Conservation (phyloP, 2,113 vertebrate genomes). For the Cyprinodon brontotheroides region DNA sequence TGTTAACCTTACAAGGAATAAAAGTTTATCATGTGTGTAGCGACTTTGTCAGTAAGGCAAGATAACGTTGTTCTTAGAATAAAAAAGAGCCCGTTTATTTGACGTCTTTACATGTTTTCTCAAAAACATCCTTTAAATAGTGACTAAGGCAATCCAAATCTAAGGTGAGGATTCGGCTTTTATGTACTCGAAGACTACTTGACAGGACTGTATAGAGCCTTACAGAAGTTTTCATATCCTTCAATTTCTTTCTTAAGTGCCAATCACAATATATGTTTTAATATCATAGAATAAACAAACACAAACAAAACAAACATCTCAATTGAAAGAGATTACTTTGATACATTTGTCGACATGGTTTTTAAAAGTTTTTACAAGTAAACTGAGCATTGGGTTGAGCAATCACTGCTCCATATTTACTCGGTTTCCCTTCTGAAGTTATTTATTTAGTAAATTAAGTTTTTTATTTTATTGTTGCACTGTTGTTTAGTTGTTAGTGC, state of each 20-base stretch:
- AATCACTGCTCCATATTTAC: neutral
- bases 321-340: neutral
- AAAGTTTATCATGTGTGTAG: conserved; percentile 12
- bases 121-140: neutral
- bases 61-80: conserved; percentile 24
- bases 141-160: neutral
- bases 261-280: neutral
- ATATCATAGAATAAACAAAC: neutral
- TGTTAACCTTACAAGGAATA: no score
- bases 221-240: neutral
- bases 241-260: neutral
- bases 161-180: neutral
- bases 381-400: neutral
- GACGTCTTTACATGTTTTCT: neutral
- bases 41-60: conserved; percentile 33
- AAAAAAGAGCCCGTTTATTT: conserved; percentile 39
- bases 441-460: no score
- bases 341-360: neutral
- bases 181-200: conserved; percentile 1
- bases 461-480: no score
- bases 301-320: neutral
- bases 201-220: neutral
- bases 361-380: neutral
- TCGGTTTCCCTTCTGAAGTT: neutral
- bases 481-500: no score